A percentile compares a stretch with the other conserved stretches of the same genome.
Conservation (phyloP, 2,113 vertebrate species). For the Cricetomys ansorgei region DNA sequence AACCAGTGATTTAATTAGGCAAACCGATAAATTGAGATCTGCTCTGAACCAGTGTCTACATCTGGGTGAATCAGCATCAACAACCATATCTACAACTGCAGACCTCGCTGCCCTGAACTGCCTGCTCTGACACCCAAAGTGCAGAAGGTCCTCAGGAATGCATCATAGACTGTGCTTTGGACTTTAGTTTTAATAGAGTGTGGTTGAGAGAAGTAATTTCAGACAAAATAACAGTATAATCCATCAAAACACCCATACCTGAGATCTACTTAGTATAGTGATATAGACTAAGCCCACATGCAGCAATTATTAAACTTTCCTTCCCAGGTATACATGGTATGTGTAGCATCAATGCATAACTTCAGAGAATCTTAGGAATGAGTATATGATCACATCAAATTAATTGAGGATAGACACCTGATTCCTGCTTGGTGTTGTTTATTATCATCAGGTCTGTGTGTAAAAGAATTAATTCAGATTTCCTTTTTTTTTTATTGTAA, state of each 20-base stretch:
- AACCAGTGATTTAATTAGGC: no score
- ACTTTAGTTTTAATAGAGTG: not conserved
- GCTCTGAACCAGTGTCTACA: no score
- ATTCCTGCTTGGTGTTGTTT: not conserved
- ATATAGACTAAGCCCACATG: not conserved
- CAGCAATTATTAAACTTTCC: not conserved
- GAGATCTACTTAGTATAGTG: not conserved
- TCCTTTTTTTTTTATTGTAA: not conserved
- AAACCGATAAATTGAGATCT: no score
- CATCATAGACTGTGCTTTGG: not conserved
- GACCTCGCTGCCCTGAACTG: not conserved
- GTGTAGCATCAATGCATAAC: not conserved
- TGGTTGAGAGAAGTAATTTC: not conserved
- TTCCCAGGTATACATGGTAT: not conserved
- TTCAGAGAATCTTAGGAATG: constrained; percentile 4
- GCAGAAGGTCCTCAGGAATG: not conserved
- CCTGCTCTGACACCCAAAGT: not conserved
- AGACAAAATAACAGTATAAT: not conserved
- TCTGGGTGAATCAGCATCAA: no score
- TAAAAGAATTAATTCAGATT: not conserved
- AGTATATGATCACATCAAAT: not conserved
- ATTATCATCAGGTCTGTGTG: not conserved
- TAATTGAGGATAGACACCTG: not conserved
- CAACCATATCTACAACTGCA: no score
- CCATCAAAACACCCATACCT: not conserved